Evolutionary conservation across 2,888 invertebrate species (phyloP).

Genomic region (Tetragonula carbonaria): DNA sequence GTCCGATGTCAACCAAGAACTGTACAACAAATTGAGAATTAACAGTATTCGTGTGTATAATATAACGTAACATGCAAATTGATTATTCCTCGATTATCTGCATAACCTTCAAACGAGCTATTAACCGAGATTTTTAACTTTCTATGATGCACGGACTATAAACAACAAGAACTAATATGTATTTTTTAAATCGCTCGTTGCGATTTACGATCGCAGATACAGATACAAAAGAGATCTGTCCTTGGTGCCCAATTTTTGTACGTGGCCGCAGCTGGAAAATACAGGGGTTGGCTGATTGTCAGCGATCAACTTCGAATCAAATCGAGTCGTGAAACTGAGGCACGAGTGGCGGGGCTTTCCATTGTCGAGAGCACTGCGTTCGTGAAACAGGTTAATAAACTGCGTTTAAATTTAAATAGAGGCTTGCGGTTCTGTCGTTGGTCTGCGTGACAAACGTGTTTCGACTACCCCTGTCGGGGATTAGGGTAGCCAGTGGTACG

Average conservation of each 20-base stretch:
- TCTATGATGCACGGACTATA: no score
- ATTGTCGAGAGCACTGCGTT: background rate
- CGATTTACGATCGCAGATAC: background rate
- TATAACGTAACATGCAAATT: no score
- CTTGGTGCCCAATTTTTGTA: background rate
- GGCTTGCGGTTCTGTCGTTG: constrained; percentile 27
- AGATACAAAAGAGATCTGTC: background rate
- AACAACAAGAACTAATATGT: background rate
- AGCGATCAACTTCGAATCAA: constrained; percentile 17
- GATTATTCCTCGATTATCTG: no score
- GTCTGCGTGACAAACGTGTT: constrained; percentile 20
- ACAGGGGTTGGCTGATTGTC: constrained; percentile 14
- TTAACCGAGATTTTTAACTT: no score
- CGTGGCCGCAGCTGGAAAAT: background rate
- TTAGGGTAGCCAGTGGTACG: background rate
- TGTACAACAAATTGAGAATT: no score
- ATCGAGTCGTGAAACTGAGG: background rate
- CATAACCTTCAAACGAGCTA: no score
- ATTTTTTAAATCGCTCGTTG: no score
- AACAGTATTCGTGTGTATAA: no score
- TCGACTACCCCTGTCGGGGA: constrained; percentile 1
- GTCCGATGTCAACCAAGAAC: no score
- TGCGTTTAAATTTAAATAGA: constrained; percentile 51
- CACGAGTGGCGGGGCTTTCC: background rate
- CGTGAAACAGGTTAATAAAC: constrained; percentile 50